These are phyloP conservation scores for Diplodus puntazzo DNA, from an alignment of 2,797 vertebrate species.

Conservation along the genomic window DNA sequence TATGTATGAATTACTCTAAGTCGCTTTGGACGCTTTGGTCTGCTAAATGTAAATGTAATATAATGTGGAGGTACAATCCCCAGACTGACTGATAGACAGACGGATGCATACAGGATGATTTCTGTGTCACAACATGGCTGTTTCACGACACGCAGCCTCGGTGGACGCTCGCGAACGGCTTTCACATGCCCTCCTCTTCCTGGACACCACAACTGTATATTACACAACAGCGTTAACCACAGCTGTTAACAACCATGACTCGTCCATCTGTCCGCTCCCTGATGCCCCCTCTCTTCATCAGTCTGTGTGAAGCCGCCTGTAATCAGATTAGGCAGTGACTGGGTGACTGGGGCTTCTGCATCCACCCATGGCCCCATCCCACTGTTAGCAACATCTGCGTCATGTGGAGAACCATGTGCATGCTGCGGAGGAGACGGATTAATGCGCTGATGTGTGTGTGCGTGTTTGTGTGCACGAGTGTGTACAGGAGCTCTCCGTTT, in stretches of 20 bases:
- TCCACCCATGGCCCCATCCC: slow-evolving; percentile 64
- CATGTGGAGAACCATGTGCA: slow-evolving; percentile 76
- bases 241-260: slow-evolving; percentile 71
- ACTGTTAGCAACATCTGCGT: slow-evolving; percentile 74
- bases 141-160: background rate
- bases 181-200: slow-evolving; percentile 38
- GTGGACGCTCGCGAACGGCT: background rate
- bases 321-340: slow-evolving; percentile 79
- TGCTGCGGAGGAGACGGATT: slow-evolving; percentile 62
- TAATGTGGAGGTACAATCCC: too few species aligned
- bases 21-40: too few species aligned
- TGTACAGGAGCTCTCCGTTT: slow-evolving; percentile 32
- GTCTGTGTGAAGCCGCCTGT: slow-evolving; percentile 68
- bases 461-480: slow-evolving; percentile 9
- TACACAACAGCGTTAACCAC: slow-evolving; percentile 74
- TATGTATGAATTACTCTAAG: too few species aligned
- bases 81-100: background rate
- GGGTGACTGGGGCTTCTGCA: slow-evolving; percentile 69
- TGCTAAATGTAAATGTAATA: too few species aligned
- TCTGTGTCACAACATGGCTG: background rate
- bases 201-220: slow-evolving; percentile 56
- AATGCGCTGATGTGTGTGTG: slow-evolving; percentile 36
- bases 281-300: slow-evolving; percentile 52
- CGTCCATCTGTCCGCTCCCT: slow-evolving; percentile 70
- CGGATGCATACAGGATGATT: background rate